Conservation (phyloP, 2,888 invertebrate species). For the Torymus auratus region DNA sequence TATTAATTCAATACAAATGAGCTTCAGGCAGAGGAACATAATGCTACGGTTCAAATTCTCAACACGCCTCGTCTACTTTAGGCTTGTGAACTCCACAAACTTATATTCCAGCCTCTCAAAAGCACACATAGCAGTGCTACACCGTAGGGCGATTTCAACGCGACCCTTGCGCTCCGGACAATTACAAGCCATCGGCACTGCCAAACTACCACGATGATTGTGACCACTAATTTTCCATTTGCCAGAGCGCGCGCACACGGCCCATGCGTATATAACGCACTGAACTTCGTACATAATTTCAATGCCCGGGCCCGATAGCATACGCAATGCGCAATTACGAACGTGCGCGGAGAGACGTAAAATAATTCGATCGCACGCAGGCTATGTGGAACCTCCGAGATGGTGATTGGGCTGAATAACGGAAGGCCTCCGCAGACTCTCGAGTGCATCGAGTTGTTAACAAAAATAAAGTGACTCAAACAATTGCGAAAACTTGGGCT, state of each 20-base stretch:
- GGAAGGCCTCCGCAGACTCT: no score
- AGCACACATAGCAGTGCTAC: background rate
- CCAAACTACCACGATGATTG: constrained; percentile 52
- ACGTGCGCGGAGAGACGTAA: no score
- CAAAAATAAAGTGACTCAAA: no score
- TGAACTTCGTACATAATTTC: constrained; percentile 56
- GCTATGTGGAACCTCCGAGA: no score
- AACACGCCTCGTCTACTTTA: no score
- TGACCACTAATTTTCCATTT: constrained; percentile 59
- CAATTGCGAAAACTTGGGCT: no score
- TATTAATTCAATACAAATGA: no score
- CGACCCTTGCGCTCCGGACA: constrained; percentile 40
- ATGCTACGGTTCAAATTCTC: no score
- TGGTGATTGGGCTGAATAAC: no score
- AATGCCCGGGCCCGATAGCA: constrained; percentile 52
- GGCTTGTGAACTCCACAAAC: background rate
- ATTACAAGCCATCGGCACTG: constrained; percentile 55
- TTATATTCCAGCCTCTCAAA: background rate
- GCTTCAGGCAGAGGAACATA: no score
- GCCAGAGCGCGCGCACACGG: constrained; percentile 22
- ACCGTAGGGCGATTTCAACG: background rate
- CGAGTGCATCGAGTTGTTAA: no score
- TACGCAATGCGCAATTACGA: constrained; percentile 57
- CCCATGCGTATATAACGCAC: constrained; percentile 38
- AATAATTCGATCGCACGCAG: no score